phyloP scores from a whole-genome alignment of 2,797 vertebrate genomes.

The Phrynocephalus vlangalii region DNA sequence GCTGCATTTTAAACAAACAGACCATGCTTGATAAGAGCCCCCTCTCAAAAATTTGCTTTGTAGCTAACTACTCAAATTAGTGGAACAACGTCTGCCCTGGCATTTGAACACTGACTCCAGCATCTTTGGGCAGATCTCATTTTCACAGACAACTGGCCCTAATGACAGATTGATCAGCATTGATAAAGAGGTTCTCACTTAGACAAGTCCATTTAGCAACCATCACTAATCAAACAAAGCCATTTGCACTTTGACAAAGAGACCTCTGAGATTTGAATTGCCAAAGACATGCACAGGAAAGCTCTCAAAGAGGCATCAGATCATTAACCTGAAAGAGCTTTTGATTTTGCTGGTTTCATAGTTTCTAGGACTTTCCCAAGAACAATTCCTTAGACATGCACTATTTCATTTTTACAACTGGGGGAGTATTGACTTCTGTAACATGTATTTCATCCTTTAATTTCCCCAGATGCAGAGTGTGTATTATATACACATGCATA shows the following conservation, averaged over 20 bases:
- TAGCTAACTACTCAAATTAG: not conserved
- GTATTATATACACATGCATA: not conserved
- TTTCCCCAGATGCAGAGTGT: not conserved
- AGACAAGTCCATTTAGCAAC: constrained; percentile 29
- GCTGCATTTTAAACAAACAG: not conserved
- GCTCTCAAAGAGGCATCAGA: not conserved
- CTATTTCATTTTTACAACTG: not conserved
- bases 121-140: constrained; percentile 12
- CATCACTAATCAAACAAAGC: constrained; percentile 40
- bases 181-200: constrained; percentile 29
- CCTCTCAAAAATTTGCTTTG: not conserved
- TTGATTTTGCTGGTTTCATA: not conserved
- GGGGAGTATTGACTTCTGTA: not conserved
- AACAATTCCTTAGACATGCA: not conserved
- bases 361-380: not conserved
- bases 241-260: constrained; percentile 26
- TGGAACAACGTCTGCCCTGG: not conserved
- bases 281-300: not conserved
- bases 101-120: not conserved
- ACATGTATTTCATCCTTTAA: constrained; percentile 11
- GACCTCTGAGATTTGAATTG: not conserved
- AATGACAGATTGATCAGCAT: constrained; percentile 27
- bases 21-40: not conserved
- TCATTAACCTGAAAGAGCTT: constrained; percentile 19
- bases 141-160: constrained; percentile 23